Evolutionary conservation across 2,113 vertebrate genomes (phyloP).

Genomic region (Phyllostomus hastatus): DNA sequence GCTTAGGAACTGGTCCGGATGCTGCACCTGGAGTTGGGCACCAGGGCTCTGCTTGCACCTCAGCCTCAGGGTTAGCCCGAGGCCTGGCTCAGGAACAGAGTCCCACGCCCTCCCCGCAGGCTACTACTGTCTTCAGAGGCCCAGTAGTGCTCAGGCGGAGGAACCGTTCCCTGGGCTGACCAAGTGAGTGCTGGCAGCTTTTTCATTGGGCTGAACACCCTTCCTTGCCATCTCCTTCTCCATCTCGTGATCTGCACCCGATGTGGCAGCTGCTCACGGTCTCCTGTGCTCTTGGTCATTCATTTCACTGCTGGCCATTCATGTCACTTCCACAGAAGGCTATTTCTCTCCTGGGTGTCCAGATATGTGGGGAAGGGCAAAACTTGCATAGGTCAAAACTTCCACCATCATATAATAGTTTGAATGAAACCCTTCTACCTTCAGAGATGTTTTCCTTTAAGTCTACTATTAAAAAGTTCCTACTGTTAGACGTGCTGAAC

Average conservation of each 20-base stretch:
- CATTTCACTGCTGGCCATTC: not conserved
- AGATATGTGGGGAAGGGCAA: not conserved
- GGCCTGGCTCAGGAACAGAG: not conserved
- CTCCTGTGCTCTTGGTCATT: not conserved
- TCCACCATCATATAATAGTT: not conserved
- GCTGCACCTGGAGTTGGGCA: not conserved
- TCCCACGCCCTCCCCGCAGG: fast-evolving
- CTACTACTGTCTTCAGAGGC: not conserved
- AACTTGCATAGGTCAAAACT: not conserved
- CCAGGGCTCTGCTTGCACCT: not conserved
- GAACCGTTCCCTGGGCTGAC: not conserved
- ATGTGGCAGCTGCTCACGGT: not conserved
- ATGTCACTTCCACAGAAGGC: not conserved
- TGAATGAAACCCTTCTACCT: not conserved
- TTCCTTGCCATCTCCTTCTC: not conserved
- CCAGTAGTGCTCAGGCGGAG: no score
- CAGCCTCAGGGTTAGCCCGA: not conserved
- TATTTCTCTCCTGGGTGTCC: not conserved
- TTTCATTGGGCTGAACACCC: not conserved
- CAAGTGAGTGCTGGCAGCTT: not conserved
- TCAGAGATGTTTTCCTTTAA: not conserved
- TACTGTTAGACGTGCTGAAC: not conserved
- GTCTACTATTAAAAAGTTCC: not conserved
- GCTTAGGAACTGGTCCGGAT: not conserved
- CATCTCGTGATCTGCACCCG: not conserved